Conservation (phyloP, 2,797 vertebrate species). For the Acipenser transmontanus region DNA sequence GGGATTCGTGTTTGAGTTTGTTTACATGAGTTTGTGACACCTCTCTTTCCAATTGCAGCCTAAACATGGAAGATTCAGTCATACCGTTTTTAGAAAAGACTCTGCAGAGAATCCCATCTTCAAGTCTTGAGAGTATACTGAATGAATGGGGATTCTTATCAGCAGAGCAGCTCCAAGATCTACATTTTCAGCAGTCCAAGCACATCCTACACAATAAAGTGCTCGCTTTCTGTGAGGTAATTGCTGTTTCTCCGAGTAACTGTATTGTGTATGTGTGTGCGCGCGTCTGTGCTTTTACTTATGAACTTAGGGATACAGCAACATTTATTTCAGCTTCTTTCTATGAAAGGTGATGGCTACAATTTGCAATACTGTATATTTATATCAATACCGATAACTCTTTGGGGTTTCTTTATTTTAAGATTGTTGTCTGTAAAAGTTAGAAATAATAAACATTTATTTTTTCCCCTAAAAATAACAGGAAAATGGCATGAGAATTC, state of each 20-base stretch:
- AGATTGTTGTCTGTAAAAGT: background rate
- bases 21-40: no score
- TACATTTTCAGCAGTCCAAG: constrained; percentile 63
- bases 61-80: constrained; percentile 61
- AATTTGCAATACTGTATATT: no score
- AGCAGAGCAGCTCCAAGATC: constrained; percentile 39
- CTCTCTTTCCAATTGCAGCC: background rate
- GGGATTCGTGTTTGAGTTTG: no score
- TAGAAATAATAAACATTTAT: background rate
- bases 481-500: constrained; percentile 59
- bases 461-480: constrained; percentile 37
- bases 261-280: background rate
- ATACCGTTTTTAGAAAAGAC: constrained; percentile 61
- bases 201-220: constrained; percentile 56
- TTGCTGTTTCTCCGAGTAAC: background rate
- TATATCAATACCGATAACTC: no score
- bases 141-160: constrained; percentile 71
- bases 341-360: no score
- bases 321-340: background rate
- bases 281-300: background rate
- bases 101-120: constrained; percentile 60
- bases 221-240: constrained; percentile 66
- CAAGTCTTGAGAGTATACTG: constrained; percentile 49
- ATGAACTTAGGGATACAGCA: background rate
- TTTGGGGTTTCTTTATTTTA: no score